These are phyloP conservation scores for Lepus timidus DNA, from an alignment of 2,113 vertebrate species.

Conservation along the genomic window DNA sequence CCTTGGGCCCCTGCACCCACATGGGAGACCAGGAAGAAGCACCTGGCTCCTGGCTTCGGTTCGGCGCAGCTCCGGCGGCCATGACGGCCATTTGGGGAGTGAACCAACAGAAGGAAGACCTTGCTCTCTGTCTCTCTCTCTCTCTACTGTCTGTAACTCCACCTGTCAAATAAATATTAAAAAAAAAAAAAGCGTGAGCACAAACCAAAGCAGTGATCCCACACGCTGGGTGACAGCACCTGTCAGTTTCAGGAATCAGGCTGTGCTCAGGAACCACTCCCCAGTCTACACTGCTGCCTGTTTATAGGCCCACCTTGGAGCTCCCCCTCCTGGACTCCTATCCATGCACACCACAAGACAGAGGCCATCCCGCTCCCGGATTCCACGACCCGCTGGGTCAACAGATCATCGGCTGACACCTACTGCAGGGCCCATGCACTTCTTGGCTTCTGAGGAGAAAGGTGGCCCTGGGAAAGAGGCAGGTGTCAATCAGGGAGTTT, in stretches of 20 bases:
- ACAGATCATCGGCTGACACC: not conserved
- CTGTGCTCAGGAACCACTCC: not conserved
- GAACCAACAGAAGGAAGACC: too few relatives aligned
- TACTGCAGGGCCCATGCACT: not conserved
- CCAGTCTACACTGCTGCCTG: not conserved
- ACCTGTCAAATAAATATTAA: too few relatives aligned
- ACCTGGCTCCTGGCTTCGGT: too few relatives aligned
- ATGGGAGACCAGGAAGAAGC: too few relatives aligned
- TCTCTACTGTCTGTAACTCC: too few relatives aligned
- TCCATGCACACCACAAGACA: not conserved
- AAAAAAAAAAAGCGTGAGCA: too few relatives aligned
- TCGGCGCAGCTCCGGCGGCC: too few relatives aligned
- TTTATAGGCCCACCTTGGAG: not conserved
- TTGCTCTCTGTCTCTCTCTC: too few relatives aligned
- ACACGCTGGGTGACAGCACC: not conserved
- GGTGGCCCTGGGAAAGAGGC: not conserved
- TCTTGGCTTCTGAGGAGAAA: not conserved
- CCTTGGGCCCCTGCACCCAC: too few relatives aligned
- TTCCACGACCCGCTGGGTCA: not conserved
- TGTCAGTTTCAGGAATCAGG: not conserved
- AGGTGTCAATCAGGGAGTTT: not conserved
- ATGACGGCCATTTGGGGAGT: too few relatives aligned
- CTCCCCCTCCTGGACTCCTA: not conserved
- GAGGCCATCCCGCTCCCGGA: not conserved
- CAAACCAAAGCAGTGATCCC: not conserved